Percentiles rank a stretch among this genome's conserved stretches.
Evolutionary conservation across 2,888 invertebrate genomes (phyloP).

Genomic region (Heliconius ismenius): DNA sequence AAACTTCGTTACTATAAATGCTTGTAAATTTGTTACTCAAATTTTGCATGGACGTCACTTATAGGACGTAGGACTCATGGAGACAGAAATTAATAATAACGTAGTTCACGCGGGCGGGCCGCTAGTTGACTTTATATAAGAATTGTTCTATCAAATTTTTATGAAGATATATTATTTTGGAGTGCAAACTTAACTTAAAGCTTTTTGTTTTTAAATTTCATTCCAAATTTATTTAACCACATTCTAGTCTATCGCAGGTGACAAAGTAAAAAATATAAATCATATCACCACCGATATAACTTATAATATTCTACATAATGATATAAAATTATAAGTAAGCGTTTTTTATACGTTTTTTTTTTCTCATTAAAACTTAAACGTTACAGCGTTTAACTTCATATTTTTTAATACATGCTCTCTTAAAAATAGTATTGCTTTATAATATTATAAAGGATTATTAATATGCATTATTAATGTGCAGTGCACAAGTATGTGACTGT

Average conservation of each 20-base stretch:
- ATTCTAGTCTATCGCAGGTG: constrained; percentile 3
- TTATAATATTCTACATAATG: neutral
- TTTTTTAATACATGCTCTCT: neutral
- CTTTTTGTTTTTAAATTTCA: neutral
- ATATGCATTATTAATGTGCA: too few relatives aligned
- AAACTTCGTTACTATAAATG: too few relatives aligned
- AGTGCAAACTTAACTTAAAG: neutral
- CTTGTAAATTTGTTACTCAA: too few relatives aligned
- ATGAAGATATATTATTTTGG: constrained; percentile 13
- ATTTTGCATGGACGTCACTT: too few relatives aligned
- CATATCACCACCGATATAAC: neutral
- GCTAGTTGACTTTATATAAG: constrained; percentile 20
- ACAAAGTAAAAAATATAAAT: constrained; percentile 10
- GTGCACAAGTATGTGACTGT: too few relatives aligned
- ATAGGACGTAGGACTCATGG: too few relatives aligned
- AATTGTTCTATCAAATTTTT: constrained; percentile 12
- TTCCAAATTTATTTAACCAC: neutral
- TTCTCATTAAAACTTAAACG: neutral
- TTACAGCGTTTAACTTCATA: too few relatives aligned
- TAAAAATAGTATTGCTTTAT: too few relatives aligned
- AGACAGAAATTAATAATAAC: too few relatives aligned
- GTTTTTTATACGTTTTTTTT: neutral
- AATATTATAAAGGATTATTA: too few relatives aligned
- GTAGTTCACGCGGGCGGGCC: too few relatives aligned
- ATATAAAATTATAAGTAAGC: neutral